Evolutionary conservation across 1,140 invertebrate species (phyloP), one percentile per base, ranked within the genome.

Genomic region (Drosophila sturtevanti): DNA sequence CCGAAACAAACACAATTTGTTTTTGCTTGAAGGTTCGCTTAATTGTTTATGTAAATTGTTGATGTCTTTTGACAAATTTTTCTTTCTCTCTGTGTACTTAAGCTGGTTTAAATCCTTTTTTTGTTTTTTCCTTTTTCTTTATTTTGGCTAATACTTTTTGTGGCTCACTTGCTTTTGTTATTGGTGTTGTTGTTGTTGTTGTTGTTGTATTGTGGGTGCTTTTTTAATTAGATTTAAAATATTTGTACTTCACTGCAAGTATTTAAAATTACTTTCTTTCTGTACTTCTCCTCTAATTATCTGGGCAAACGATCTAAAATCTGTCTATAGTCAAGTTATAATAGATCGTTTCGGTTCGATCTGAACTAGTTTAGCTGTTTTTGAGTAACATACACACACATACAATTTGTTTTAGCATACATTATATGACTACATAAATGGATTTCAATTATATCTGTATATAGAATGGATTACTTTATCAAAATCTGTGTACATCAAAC

Each of bases 231-330:
- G 66, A 60, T 56, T 73, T 85, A 79, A 79, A 68, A 79, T 80
- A 80, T 85, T 87, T 89, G 84, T 89, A 89, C 84, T 89, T 89
- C 66, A 68, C 72, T 87, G 82, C 76, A 89, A 87, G 84, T 89
- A 76, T 89, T 78, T 78, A 24, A 78, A 78, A 72, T 78, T 79
- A 78, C 75, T 68, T 72, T 56, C 48, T 55, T 60, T 60, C 48
- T 61, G 67, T 52, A 67, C 72, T 69, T 48, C 41, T 48, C 41
- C 5, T 21, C 16, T 21, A 18, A 48, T 16, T 5, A 16, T 44
- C 41, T 44, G 14, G 52, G 72, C 62, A 65, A 48, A 54, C 44
- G 21, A 35, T 31, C 21, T 12, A 62, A 22, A 62, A 61, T 24
- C 34, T 34, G 58, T 18, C 31, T 14, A 56, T 21, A 21, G 7